Evolutionary conservation across 2,797 vertebrate genomes (phyloP), one percentile per base, ranked within the genome.

Genomic region (Agapornis canus): DNA sequence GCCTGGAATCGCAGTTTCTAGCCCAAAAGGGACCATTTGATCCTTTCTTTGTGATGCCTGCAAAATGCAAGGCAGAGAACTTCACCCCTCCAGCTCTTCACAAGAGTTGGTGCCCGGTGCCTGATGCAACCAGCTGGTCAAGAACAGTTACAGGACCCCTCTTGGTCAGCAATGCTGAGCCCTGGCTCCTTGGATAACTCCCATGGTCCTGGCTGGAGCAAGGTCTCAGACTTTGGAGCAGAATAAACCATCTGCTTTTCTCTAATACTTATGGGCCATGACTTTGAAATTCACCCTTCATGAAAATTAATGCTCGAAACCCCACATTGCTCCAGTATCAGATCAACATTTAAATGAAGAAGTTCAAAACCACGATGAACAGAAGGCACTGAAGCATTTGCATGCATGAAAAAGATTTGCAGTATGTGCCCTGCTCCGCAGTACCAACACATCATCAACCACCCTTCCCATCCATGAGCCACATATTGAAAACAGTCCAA

Each of bases 101-200:
- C 21, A 27, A 31, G 11, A 14, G 4, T 6, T 10, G 2, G 37
- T 9, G 9, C 6, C 18, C 2, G 8, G 31, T n/a, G 31, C n/a
- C 54, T 22, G 31, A 32, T 56, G n/a, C n/a, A 57, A 10, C 9
- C 13, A 5, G n/a, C 45, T 3, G 1, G 21, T 27, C 27, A 20
- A 61, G 31, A n/a, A 6, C 26, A 22, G 14, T 2, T 4, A 12
- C 1, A 9, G 29, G 42, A 42, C 32, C 31, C 64, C 64, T 23
- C 45, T 21, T 35, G 77, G 35, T 9, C 77, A 42, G 39, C 43
- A 7, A 4, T 71, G 35, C 37, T 8, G 51, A 35, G 47, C 32
- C 51, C 35, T 7, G 2, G 51, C 27, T 1, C 4, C 25, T 16
- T 15, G 3, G 56, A 26, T 40, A 45, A 21, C 11, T 10, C 37